Evolutionary conservation across 2,113 vertebrate genomes (phyloP).

Genomic region (Elanus axillaris): DNA sequence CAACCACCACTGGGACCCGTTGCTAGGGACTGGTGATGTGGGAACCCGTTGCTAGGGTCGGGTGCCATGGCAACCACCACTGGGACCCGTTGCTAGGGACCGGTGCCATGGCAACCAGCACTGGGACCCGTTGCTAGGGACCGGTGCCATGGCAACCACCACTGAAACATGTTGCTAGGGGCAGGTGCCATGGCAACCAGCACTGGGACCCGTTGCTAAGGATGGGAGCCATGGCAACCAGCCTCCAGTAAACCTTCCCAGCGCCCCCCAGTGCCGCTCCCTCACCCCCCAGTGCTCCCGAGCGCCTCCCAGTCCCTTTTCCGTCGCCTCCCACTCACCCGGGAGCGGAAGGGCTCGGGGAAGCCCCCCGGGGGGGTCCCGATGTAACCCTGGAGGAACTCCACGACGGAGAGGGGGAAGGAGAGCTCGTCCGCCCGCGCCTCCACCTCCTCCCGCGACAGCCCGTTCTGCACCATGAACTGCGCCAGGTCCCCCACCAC

Average conservation of each 20-base stretch:
- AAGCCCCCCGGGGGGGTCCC: slow-evolving; percentile 91
- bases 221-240: background rate
- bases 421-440: slow-evolving; percentile 89
- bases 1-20: background rate
- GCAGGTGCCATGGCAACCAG: rapidly evolving
- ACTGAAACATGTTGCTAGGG: background rate
- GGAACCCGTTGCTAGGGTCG: background rate
- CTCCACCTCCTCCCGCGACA: slow-evolving; percentile 83
- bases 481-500: slow-evolving; percentile 95
- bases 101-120: too few species aligned
- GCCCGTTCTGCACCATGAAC: slow-evolving; percentile 94
- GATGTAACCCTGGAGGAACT: slow-evolving; percentile 90
- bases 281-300: too few species aligned
- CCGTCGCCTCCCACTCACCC: slow-evolving; percentile 53
- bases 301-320: too few species aligned
- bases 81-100: too few species aligned
- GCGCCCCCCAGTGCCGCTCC: too few species aligned
- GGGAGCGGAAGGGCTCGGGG: slow-evolving; percentile 88
- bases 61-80: background rate
- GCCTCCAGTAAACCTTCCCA: too few species aligned
- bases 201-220: background rate
- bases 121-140: background rate
- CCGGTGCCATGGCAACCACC: background rate
- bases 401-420: slow-evolving; percentile 90
- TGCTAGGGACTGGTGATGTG: too few species aligned